Conservation (phyloP, 2,888 invertebrate species). For the Nephrotoma guestfalica region DNA sequence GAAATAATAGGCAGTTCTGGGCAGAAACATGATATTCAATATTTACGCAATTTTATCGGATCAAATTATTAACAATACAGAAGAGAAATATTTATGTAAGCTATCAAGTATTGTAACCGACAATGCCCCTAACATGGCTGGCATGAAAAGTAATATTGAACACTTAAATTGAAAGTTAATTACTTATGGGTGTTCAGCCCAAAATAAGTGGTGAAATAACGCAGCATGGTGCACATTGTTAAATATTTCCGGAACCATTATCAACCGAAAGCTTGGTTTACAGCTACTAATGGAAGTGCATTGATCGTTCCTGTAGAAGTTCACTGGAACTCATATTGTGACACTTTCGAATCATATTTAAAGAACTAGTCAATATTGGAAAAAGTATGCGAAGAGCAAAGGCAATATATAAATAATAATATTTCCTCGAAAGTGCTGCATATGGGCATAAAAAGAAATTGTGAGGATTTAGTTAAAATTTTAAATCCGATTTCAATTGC, state of each 20-base stretch:
- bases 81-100: neutral
- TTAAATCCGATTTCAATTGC: neutral
- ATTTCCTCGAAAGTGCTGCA: neutral
- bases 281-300: neutral
- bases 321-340: neutral
- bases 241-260: no score
- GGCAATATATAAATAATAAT: neutral
- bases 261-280: no score
- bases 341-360: neutral
- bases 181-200: no score
- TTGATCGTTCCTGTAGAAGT: neutral
- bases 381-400: neutral
- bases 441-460: neutral
- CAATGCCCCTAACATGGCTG: slow-evolving; percentile 1
- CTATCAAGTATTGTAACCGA: neutral
- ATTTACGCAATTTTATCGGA: neutral
- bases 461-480: neutral
- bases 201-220: no score
- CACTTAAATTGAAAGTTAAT: neutral
- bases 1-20: neutral
- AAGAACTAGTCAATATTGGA: neutral
- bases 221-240: no score
- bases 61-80: neutral
- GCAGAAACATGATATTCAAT: neutral
- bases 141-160: neutral